Evolutionary conservation across 1,140 invertebrate species (phyloP).

Genomic region (Drusus annulatus): DNA sequence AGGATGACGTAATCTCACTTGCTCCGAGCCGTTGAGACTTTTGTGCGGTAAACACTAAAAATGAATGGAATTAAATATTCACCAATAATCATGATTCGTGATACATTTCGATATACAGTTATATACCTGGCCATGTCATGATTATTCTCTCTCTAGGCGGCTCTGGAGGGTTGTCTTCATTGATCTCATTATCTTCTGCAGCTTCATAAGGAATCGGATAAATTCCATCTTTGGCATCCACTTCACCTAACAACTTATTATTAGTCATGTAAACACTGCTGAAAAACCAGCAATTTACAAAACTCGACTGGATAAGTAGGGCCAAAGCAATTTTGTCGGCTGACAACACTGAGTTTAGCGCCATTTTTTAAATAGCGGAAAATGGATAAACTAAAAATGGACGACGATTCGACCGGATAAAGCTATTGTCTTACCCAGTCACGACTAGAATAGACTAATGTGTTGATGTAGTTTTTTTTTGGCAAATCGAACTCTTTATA

Average conservation of each 20-base stretch:
- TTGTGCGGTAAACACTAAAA: no score
- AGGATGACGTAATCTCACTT: no score
- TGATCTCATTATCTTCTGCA: slow-evolving; percentile 33
- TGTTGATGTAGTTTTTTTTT: slow-evolving; percentile 2
- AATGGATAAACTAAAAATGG: background rate
- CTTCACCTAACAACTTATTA: slow-evolving; percentile 32
- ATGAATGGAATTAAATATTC: no score
- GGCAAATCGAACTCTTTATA: slow-evolving; percentile 15
- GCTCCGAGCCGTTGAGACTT: no score
- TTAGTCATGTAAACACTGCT: slow-evolving; percentile 37
- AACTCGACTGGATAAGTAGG: slow-evolving; percentile 16
- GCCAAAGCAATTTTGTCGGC: background rate
- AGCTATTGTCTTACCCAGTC: background rate
- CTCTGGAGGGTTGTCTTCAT: slow-evolving; percentile 48
- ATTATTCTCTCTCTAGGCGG: slow-evolving; percentile 50
- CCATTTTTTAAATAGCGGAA: slow-evolving; percentile 13
- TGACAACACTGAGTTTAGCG: slow-evolving; percentile 38
- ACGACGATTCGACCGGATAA: slow-evolving; percentile 2
- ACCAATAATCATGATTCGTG: no score
- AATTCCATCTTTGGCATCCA: slow-evolving; percentile 40
- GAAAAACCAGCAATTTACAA: slow-evolving; percentile 47
- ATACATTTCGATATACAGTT: no score
- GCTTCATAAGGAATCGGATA: slow-evolving; percentile 53
- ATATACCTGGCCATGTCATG: slow-evolving; percentile 53
- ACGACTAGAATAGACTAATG: background rate